These are phyloP conservation scores for Chouioia cunea DNA, from an alignment of 2,888 invertebrate species.

Conservation along the genomic window DNA sequence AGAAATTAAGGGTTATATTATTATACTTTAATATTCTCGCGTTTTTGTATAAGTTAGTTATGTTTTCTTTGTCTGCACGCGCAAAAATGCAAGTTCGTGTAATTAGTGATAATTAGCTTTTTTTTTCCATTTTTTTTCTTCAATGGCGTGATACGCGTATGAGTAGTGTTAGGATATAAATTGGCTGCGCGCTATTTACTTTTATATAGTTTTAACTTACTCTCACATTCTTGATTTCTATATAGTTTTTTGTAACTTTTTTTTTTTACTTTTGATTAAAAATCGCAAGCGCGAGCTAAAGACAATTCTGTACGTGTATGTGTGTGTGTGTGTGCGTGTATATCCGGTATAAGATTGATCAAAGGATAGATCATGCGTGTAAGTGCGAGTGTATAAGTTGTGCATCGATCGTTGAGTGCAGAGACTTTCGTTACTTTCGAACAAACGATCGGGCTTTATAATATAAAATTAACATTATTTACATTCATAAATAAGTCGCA, in stretches of 20 bases:
- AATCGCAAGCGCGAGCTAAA: constrained; percentile 44
- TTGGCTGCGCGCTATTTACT: neutral
- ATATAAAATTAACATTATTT: no score
- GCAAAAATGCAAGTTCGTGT: no score
- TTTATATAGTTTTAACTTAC: neutral
- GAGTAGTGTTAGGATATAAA: neutral
- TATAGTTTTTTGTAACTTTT: constrained; percentile 19
- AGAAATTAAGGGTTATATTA: constrained; percentile 44
- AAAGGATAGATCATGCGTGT: no score
- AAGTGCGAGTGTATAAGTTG: neutral
- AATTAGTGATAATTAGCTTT: no score
- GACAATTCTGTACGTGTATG: constrained; percentile 13
- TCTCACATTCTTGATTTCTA: neutral
- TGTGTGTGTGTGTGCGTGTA: no score
- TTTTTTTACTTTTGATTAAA: constrained; percentile 36
- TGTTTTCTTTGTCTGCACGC: no score
- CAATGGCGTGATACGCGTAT: no score
- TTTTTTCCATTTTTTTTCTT: no score
- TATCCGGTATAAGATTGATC: no score
- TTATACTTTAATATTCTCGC: constrained; percentile 5
- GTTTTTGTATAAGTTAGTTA: no score
- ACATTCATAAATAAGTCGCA: no score
- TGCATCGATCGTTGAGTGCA: constrained; percentile 13
- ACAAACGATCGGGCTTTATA: constrained; percentile 2
- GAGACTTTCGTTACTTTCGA: constrained; percentile 27